phyloP scores from a whole-genome alignment of 2,888 invertebrate genomes.

The Brenthis hecate region DNA sequence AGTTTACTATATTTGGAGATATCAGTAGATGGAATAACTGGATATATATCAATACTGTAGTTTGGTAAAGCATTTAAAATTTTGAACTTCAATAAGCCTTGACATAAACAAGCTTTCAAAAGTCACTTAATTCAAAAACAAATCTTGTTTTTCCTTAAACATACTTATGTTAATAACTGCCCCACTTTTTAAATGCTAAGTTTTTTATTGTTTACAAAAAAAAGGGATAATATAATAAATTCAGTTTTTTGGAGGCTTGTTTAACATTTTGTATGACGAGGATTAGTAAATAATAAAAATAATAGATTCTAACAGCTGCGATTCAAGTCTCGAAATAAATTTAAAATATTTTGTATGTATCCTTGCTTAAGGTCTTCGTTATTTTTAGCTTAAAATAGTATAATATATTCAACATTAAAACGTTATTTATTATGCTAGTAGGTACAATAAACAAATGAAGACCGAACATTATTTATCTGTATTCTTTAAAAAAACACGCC shows the following conservation, averaged over 20 bases:
- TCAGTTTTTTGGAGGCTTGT: too few relatives aligned
- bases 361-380: too few relatives aligned
- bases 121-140: not conserved
- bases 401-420: not conserved
- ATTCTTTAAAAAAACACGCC: slow-evolving; percentile 5
- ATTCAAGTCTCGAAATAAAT: too few relatives aligned
- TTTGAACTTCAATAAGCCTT: slow-evolving; percentile 14
- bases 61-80: slow-evolving; percentile 2
- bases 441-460: slow-evolving; percentile 7
- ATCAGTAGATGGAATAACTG: not conserved
- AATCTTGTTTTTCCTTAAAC: slow-evolving; percentile 16
- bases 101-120: slow-evolving; percentile 8
- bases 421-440: not conserved
- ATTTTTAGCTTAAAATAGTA: too few relatives aligned
- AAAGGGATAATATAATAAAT: too few relatives aligned
- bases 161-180: slow-evolving; percentile 9
- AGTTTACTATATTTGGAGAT: not conserved
- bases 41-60: not conserved
- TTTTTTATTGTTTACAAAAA: too few relatives aligned
- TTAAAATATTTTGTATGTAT: too few relatives aligned
- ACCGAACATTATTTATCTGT: slow-evolving; percentile 4
- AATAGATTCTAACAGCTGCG: too few relatives aligned
- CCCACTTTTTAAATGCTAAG: not conserved
- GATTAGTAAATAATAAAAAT: too few relatives aligned
- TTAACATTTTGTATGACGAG: too few relatives aligned